Base-by-base conservation (phyloP, 2,888 invertebrate species). In the Ectemnius lituratus region DNA sequence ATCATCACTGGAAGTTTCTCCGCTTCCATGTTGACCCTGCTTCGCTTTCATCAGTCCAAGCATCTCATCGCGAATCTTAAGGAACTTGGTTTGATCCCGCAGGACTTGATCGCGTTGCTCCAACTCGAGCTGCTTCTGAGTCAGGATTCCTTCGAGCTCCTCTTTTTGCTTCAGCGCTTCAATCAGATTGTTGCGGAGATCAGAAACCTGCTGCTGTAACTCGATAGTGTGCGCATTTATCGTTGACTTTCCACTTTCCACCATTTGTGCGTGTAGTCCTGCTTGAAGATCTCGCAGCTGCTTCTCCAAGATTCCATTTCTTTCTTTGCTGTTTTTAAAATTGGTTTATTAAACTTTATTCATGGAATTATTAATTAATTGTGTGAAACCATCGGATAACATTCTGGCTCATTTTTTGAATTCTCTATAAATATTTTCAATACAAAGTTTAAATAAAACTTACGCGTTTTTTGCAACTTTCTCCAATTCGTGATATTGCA, bases 61-160 rank as follows among this genome's bases (percentile, higher is more conserved):
- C 78, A 94, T 88, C 81, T 94, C 94, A 78, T 94, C 93, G 11
- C 93, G 92, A 83, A 93, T 93, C 91, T 93, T 93, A 80, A 94
- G 91, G 81, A 93, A 91, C 87, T 93, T 93, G 89, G 93, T 93
- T 92, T 94, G 93, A 84, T 93, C 93, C 82, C 92, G 92, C 87
- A 94, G 92, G 72, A 93, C 92, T 69, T 93, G 93, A 73, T 92
- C 93, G 82, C 94, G 93, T 66, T 93, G 93, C 65, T 94, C 93
- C 11, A 94, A 87, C 73, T 93, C 92, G 67, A 93, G 92, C 47
- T 94, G 93, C 79, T 93, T 93, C 78, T 93, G 92, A 6, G 91
- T 87, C 68, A 94, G 85, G 52, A 88, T 80, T 63, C 91, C 92
- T n/a, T 92, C 89, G 57, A 93, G 84, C 63, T 92, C 92, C 67